These are phyloP conservation scores for Eurytoma adleriae DNA, from an alignment of 2,888 invertebrate genomes.

Conservation along the genomic window DNA sequence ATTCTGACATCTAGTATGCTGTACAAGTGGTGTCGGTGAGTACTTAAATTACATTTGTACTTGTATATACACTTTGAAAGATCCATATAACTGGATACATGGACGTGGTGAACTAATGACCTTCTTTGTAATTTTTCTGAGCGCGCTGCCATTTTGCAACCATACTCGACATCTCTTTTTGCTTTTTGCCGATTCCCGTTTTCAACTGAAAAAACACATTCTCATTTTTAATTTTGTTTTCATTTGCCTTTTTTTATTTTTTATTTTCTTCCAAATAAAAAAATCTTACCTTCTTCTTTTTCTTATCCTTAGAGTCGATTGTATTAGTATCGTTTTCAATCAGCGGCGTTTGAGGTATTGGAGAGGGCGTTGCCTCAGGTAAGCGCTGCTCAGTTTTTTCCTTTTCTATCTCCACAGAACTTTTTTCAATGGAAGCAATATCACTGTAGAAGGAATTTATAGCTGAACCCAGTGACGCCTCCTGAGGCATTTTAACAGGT, in stretches of 20 bases:
- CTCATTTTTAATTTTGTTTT: too few species aligned
- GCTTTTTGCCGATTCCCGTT: conserved; percentile 82
- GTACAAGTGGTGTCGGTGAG: conserved; percentile 43
- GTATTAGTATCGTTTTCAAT: conserved; percentile 50
- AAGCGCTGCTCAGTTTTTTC: conserved; percentile 58
- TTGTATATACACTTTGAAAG: conserved; percentile 46
- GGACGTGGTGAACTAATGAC: conserved; percentile 29
- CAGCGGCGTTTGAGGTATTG: conserved; percentile 53
- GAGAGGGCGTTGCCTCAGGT: conserved; percentile 52
- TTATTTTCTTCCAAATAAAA: too few species aligned
- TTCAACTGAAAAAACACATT: conserved; percentile 74
- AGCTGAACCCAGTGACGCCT: conserved; percentile 75
- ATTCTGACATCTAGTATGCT: conserved; percentile 30
- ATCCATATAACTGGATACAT: conserved; percentile 16
- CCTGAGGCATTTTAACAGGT: conserved; percentile 69
- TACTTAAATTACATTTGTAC: conserved; percentile 54
- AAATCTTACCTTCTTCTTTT: conserved; percentile 73
- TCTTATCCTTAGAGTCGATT: conserved; percentile 73
- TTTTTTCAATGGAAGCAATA: conserved; percentile 78
- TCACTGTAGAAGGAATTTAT: conserved; percentile 81
- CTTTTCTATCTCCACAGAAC: conserved; percentile 59
- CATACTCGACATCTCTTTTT: conserved; percentile 83
- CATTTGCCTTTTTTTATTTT: too few species aligned
- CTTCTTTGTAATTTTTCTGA: conserved; percentile 77
- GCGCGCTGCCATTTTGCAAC: conserved; percentile 86